Percentiles rank a stretch among this genome's conserved stretches.
Evolutionary conservation across 2,888 invertebrate genomes (phyloP).

Genomic region (Nemapogon koenigi): DNA sequence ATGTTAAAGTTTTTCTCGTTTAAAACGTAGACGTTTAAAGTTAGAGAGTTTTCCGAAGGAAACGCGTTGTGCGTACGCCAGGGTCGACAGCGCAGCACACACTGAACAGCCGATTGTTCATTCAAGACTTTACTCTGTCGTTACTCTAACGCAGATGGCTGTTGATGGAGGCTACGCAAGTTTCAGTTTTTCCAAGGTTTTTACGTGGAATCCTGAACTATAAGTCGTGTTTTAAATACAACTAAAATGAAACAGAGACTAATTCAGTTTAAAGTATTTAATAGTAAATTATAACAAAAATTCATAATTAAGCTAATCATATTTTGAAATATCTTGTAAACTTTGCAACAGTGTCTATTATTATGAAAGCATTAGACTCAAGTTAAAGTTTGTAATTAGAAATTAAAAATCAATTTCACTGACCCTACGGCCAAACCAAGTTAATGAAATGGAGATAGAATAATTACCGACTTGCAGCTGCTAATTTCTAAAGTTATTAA

Average conservation of each 20-base stretch:
- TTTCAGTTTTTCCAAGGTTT: conserved; percentile 8
- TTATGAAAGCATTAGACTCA: too few relatives aligned
- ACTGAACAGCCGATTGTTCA: conserved; percentile 50
- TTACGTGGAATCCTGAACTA: neutral
- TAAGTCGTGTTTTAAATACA: too few relatives aligned
- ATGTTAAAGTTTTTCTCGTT: neutral
- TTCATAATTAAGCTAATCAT: too few relatives aligned
- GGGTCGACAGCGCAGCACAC: conserved; percentile 40
- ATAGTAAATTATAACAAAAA: too few relatives aligned
- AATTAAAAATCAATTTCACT: conserved; percentile 24
- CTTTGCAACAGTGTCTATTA: too few relatives aligned
- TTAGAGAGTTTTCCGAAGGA: conserved; percentile 26
- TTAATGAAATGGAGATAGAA: conserved; percentile 50
- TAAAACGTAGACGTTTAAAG: conserved; percentile 34
- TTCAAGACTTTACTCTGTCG: conserved; percentile 47
- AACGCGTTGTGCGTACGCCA: conserved; percentile 25
- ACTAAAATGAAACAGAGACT: too few relatives aligned
- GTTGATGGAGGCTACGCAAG: conserved; percentile 36
- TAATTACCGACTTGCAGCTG: conserved; percentile 50
- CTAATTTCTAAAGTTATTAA: conserved; percentile 60
- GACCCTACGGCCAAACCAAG: conserved; percentile 26
- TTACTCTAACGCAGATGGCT: conserved; percentile 60
- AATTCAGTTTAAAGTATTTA: too few relatives aligned
- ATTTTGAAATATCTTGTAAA: too few relatives aligned
- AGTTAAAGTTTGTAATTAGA: neutral